Evolutionary conservation across 2,888 invertebrate genomes (phyloP).

Genomic region (Ectemnius cavifrons): DNA sequence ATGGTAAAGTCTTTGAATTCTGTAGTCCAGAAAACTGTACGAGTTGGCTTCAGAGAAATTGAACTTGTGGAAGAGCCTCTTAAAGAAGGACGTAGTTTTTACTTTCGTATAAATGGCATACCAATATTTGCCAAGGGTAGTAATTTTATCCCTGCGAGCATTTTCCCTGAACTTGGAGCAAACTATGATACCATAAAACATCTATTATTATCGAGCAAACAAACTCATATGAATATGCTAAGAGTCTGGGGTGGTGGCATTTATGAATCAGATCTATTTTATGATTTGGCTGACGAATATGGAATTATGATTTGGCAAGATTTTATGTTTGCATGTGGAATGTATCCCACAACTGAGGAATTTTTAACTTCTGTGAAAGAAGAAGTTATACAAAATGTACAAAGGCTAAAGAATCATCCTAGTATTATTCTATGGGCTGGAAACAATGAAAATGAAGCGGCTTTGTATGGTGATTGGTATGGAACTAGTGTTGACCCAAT

Average conservation of each 20-base stretch:
- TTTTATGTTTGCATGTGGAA: conserved; percentile 96
- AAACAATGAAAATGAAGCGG: conserved; percentile 98
- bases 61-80: conserved; percentile 88
- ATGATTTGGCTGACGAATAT: conserved; percentile 89
- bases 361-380: conserved; percentile 86
- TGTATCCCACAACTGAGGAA: conserved; percentile 89
- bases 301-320: conserved; percentile 99
- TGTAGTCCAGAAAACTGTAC: conserved; percentile 79
- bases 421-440: conserved; percentile 95
- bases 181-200: conserved; percentile 80
- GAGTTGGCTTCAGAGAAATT: conserved; percentile 92
- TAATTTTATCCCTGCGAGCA: conserved; percentile 94
- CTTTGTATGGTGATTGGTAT: conserved; percentile 90
- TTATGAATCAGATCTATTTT: conserved; percentile 95
- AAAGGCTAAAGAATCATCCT: conserved; percentile 90
- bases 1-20: conserved; percentile 76
- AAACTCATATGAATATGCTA: conserved; percentile 93
- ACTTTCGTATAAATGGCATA: conserved; percentile 90
- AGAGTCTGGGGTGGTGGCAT: conserved; percentile 99
- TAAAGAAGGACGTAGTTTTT: conserved; percentile 87
- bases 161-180: conserved; percentile 87
- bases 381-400: conserved; percentile 91
- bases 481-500: conserved; percentile 78
- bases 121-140: conserved; percentile 97
- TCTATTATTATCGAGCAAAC: conserved; percentile 84